Evolutionary conservation across 2,888 invertebrate species (phyloP).

Genomic region (Agrochola lychnidis): DNA sequence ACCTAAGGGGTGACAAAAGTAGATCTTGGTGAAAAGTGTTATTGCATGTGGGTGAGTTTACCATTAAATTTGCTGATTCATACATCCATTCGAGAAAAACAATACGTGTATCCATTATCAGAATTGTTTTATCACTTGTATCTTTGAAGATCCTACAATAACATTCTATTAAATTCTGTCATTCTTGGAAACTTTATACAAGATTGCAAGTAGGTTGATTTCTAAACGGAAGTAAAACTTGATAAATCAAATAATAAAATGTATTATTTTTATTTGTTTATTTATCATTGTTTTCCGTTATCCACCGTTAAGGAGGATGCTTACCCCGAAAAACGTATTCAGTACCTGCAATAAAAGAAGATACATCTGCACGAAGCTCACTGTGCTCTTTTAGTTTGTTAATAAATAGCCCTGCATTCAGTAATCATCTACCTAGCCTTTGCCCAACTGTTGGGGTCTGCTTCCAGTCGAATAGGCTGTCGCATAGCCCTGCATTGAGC

Average conservation of each 20-base stretch:
- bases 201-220: neutral
- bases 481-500: neutral
- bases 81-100: conserved; percentile 11
- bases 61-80: conserved; percentile 22
- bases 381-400: neutral
- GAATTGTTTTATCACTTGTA: conserved; percentile 17
- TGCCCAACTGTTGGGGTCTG: too few species aligned
- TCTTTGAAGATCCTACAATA: conserved; percentile 11
- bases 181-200: conserved; percentile 24
- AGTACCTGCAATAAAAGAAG: neutral
- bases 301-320: neutral
- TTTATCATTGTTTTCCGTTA: neutral
- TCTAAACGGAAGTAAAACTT: neutral
- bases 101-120: conserved; percentile 2
- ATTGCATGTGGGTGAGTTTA: neutral
- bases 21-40: neutral
- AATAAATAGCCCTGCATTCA: neutral
- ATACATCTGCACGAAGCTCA: neutral
- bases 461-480: too few species aligned
- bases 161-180: neutral
- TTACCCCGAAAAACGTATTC: neutral
- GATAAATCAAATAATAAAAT: too few species aligned
- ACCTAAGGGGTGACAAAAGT: neutral
- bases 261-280: too few species aligned
- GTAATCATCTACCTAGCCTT: too few species aligned